phyloP scores from a whole-genome alignment of 2,797 vertebrate species.

The Myotis vivesi region DNA sequence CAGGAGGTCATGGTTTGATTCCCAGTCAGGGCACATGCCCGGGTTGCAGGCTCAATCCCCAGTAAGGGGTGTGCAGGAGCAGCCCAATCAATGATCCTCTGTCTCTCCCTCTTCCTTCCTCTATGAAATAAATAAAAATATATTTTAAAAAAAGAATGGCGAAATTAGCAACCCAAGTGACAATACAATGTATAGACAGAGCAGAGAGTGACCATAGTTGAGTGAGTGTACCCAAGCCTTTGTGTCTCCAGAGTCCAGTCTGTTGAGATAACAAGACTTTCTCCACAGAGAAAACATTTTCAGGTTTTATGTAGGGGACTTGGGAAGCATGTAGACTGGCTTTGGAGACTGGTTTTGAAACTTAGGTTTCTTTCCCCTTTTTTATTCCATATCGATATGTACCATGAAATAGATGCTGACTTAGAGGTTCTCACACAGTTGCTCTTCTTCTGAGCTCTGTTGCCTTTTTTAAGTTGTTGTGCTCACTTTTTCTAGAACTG shows the following conservation, averaged over 20 bases:
- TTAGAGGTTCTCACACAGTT: neutral
- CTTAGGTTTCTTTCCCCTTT: neutral
- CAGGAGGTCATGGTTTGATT: no score
- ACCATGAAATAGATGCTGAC: neutral
- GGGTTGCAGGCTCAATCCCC: no score
- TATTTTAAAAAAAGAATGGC: neutral
- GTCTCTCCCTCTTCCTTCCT: no score
- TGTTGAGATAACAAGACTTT: neutral
- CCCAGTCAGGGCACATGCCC: no score
- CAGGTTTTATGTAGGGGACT: neutral
- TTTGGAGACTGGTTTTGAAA: neutral
- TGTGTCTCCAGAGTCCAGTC: neutral
- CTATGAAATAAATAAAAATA: no score
- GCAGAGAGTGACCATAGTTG: neutral
- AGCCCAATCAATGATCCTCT: no score
- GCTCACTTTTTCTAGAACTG: neutral
- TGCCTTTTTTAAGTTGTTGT: neutral
- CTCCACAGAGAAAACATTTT: neutral
- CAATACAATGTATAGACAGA: neutral
- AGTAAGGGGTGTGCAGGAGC: no score
- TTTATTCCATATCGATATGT: neutral
- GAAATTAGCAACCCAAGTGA: neutral
- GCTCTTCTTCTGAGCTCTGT: neutral
- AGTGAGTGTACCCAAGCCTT: neutral
- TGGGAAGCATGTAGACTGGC: neutral